Evolutionary conservation across 2,797 vertebrate species (phyloP), one percentile per base, ranked within the genome.

Genomic region (Sebastolobus alascanus): DNA sequence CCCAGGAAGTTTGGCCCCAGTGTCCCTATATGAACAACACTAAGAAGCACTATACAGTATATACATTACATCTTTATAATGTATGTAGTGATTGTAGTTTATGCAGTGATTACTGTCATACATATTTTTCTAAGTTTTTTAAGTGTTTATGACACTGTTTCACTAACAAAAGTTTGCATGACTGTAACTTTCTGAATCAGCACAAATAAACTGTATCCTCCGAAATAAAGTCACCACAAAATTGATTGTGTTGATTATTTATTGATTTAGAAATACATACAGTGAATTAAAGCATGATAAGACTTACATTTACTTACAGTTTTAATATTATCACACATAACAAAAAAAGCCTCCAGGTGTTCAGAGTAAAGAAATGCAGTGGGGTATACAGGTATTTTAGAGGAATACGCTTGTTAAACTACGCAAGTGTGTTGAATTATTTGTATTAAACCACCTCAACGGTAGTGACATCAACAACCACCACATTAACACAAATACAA

Each of bases 11-110:
- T 56, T 3, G 11, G 1, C 9, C 73, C 68, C 31, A 82, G 84
- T 3, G n/a, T 70, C 27, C 91, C 90, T 8, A 74, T 94, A 13
- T 93, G 67, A 93, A 61, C 27, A 70, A 66, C 56, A 50, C 10
- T 2, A 33, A 11, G 59, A 78, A 35, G 16, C 4, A 40, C 20
- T 27, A 12, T 11, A 50, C 9, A 55, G 18, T 52, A 52, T 0
- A 54, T 10, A 54, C n/a, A 22, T 11, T 20, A 46, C 22, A 14
- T 67, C 13, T 18, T 25, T 33, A 16, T 13, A 43, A 13, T 27
- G 60, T 56, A 7, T 58, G 8, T 46, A 4, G 14, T 31, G 35
- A 66, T 43, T 31, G 31, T 31, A 31, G 35, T 6, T 70, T 55
- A 61, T 66, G 5, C 16, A 68, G 20, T 68, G 4, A 72, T 75